A percentile compares a stretch with the other conserved stretches of the same genome.
Conservation (phyloP, 2,888 invertebrate species). For the Ernsta delagoae region DNA sequence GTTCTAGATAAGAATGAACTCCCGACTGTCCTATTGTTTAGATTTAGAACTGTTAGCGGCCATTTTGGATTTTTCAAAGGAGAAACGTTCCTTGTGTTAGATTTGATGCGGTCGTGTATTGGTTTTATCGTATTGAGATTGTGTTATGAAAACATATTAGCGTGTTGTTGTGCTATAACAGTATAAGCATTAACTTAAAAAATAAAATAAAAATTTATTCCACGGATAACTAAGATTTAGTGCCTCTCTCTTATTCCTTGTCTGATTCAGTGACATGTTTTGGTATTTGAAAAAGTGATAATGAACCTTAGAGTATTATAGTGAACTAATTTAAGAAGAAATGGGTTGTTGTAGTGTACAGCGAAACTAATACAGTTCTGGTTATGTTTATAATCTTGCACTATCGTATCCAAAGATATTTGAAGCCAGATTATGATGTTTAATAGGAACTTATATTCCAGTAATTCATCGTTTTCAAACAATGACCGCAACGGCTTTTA, state of each 20-base stretch:
- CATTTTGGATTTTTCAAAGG: constrained; percentile 35
- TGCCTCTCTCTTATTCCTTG: too few relatives aligned
- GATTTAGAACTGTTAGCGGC: constrained; percentile 23
- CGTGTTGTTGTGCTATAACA: neutral
- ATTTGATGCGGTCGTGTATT: too few relatives aligned
- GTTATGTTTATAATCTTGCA: too few relatives aligned
- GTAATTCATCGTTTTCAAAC: constrained; percentile 26
- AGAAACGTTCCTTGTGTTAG: neutral
- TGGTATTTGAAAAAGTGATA: too few relatives aligned
- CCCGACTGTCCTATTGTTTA: constrained; percentile 37
- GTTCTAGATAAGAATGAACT: constrained; percentile 30
- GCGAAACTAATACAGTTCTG: too few relatives aligned
- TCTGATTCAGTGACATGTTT: too few relatives aligned
- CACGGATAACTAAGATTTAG: too few relatives aligned
- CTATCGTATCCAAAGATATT: too few relatives aligned
- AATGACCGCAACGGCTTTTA: constrained; percentile 42
- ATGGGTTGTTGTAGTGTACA: too few relatives aligned
- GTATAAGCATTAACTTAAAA: neutral
- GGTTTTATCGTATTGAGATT: neutral
- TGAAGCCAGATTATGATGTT: constrained; percentile 38
- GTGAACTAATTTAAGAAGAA: too few relatives aligned
- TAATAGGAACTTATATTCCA: constrained; percentile 36
- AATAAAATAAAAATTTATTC: neutral
- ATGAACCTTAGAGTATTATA: too few relatives aligned
- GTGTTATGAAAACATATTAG: constrained; percentile 15